Evolutionary conservation across 2,797 vertebrate species (phyloP).

Genomic region (Microcaecilia unicolor): DNA sequence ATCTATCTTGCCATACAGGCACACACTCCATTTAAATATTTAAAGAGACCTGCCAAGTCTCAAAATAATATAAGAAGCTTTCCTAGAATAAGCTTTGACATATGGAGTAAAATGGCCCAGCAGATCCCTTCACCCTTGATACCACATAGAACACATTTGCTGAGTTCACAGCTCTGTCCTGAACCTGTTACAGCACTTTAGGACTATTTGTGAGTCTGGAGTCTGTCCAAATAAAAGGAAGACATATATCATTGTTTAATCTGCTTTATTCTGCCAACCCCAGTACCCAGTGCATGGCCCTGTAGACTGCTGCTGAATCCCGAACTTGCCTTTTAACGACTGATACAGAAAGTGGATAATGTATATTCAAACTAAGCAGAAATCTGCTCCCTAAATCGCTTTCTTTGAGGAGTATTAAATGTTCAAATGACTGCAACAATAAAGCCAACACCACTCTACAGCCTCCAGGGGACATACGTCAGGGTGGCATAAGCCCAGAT

Average conservation of each 20-base stretch:
- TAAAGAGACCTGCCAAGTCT: too few species aligned
- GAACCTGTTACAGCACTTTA: conserved; percentile 62
- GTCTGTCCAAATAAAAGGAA: conserved; percentile 49
- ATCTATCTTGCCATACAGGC: too few species aligned
- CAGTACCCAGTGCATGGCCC: conserved; percentile 62
- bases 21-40: too few species aligned
- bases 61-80: conserved; percentile 39
- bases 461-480: not conserved
- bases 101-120: conserved; percentile 9
- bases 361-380: conserved; percentile 55
- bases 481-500: too few species aligned
- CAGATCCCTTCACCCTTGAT: conserved; percentile 1
- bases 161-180: conserved; percentile 25
- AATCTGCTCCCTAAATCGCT: conserved; percentile 71
- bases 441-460: conserved; percentile 42
- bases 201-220: conserved; percentile 62
- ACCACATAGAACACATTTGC: conserved; percentile 30
- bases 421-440: conserved; percentile 68
- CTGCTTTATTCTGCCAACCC: conserved; percentile 74
- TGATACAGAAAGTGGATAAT: conserved; percentile 70
- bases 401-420: conserved; percentile 78
- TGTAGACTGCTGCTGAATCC: conserved; percentile 72
- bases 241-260: conserved; percentile 75
- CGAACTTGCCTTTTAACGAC: conserved; percentile 73
- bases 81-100: conserved; percentile 2